phyloP scores from a whole-genome alignment of 1,140 invertebrate species.

The Drosophila auraria region DNA sequence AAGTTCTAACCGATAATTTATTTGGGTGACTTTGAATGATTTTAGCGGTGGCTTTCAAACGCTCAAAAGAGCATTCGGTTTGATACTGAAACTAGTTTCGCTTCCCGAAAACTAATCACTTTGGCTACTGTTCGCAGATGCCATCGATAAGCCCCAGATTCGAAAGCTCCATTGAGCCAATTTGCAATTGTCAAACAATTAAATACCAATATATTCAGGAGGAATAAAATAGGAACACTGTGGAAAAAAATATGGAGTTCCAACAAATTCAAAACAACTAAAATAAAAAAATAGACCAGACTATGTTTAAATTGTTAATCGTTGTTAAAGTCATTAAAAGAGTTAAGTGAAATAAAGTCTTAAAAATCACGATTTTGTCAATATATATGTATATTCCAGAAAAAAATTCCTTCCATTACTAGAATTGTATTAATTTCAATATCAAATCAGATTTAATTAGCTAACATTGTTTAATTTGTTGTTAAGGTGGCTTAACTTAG shows the following conservation, averaged over 20 bases:
- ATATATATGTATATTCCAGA: no score
- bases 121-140: conserved; percentile 63
- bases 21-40: conserved; percentile 68
- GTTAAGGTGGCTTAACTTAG: no score
- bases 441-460: no score
- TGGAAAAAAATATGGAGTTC: neutral
- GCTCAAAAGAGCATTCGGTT: conserved; percentile 3
- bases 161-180: conserved; percentile 29
- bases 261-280: neutral
- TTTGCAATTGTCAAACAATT: conserved; percentile 72
- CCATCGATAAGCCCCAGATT: conserved; percentile 36
- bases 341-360: no score
- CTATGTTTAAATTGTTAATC: neutral
- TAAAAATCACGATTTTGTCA: no score
- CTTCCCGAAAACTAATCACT: conserved; percentile 50
- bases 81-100: conserved; percentile 42
- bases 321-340: no score
- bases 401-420: no score
- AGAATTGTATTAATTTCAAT: no score
- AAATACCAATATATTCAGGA: conserved; percentile 69
- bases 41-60: conserved; percentile 60
- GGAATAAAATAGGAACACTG: neutral
- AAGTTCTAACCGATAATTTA: conserved; percentile 63
- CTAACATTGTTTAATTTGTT: no score
- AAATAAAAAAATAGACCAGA: neutral